Base-by-base conservation (phyloP, 64 coral and sea anemone genomes). In the Actinia tenebrosa region DNA sequence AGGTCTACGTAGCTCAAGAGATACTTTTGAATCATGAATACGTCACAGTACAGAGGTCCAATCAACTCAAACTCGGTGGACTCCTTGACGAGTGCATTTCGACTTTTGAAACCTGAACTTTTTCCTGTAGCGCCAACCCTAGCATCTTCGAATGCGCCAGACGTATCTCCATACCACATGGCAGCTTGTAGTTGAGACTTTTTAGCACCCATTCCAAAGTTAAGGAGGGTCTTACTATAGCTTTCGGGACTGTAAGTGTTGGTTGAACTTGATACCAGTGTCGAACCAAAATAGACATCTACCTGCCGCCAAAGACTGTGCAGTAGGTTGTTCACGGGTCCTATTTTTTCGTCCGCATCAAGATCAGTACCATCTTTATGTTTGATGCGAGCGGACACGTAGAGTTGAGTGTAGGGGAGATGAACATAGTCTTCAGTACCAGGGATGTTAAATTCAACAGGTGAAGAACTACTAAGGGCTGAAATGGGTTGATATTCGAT, bases 231-330 rank as follows among this genome's bases (percentile, higher is more conserved):
- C 26, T 71, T 71, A 16, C 68, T n/a, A 71, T 71, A 71, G 68
- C 68, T 71, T 71, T 71, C 68, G 5, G 68, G 5, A 30, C 68
- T 71, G 17, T 71, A 71, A 30, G 68, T 71, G 68, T 71, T 71
- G 68, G 68, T 71, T 20, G 68, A 20, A 2, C 68, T 71, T 20
- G 68, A 71, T 71, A 71, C 68, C 26, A n/a, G 68, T 16, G 68
- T 71, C 68, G 68, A 71, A 2, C 68, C 68, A 71, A 71, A 71
- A 71, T n/a, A 71, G 26, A 71, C 68, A 71, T 71, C 68, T n/a
- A 71, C 26, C 68, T 71, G 68, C 68, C 26, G 18, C 68, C 68
- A 71, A 20, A 71, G 26, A 30, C 68, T 71, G 68, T 71, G 68
- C 18, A 71, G 68, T n/a, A 20, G 6, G 68, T 71, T 71, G 26